phyloP scores from a whole-genome alignment of 2,113 vertebrate genomes.

The Pachycephala philippinensis region DNA sequence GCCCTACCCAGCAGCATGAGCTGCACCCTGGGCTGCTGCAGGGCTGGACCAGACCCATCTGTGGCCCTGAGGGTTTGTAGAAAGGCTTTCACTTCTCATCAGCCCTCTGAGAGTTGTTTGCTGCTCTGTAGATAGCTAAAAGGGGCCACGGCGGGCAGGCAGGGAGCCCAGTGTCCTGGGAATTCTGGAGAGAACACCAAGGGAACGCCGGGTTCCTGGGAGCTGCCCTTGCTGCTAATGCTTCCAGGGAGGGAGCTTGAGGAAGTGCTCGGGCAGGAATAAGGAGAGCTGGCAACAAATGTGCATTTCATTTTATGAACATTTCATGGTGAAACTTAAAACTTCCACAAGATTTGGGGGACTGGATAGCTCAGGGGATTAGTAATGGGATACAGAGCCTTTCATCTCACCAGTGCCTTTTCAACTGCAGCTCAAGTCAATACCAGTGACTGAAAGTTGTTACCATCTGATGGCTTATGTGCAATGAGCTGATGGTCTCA shows the following conservation, averaged over 20 bases:
- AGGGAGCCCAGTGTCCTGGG: not conserved
- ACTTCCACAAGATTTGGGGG: conserved; percentile 65
- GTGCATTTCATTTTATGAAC: conserved; percentile 68
- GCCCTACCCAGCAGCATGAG: not conserved
- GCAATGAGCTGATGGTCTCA: conserved; percentile 42
- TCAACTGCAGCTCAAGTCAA: conserved; percentile 58
- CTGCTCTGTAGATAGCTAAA: not conserved
- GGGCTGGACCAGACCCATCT: not conserved
- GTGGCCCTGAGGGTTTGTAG: not conserved
- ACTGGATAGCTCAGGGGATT: conserved; percentile 66
- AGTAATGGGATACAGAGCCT: conserved; percentile 67
- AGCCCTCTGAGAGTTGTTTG: not conserved
- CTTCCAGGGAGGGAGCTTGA: not conserved
- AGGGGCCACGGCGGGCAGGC: not conserved
- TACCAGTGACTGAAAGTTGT: conserved; percentile 58
- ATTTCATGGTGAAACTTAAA: conserved; percentile 72
- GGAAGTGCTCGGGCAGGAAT: conserved; percentile 21
- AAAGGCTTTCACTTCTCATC: not conserved
- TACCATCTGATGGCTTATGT: conserved; percentile 60
- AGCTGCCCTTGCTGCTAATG: not conserved
- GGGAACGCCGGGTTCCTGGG: rapidly evolving
- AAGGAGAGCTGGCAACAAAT: conserved; percentile 59
- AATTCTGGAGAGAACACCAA: not conserved
- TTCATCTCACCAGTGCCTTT: conserved; percentile 66
- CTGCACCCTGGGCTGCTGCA: not conserved